Evolutionary conservation across 2,797 vertebrate genomes (phyloP).

Genomic region (Enteromius mattozi): DNA sequence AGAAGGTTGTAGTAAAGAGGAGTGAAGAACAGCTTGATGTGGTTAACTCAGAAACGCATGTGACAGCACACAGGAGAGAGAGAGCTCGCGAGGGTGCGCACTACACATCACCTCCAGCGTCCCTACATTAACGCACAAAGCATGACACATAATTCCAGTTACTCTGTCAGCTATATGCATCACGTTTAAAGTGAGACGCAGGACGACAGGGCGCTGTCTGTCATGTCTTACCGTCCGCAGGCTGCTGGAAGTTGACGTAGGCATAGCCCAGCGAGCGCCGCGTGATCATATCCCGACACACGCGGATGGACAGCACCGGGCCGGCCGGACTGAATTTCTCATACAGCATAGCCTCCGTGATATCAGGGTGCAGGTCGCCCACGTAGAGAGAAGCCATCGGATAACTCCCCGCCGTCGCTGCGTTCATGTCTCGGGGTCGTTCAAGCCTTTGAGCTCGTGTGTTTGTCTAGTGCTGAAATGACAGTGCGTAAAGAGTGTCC

Average conservation of each 20-base stretch:
- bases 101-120: slow-evolving; percentile 7
- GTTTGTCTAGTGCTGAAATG: slow-evolving; percentile 41
- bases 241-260: slow-evolving; percentile 98
- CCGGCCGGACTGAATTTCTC: slow-evolving; percentile 99
- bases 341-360: slow-evolving; percentile 98
- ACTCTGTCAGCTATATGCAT: slow-evolving; percentile 19
- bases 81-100: background rate
- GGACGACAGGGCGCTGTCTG: background rate
- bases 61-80: background rate
- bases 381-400: slow-evolving; percentile 98
- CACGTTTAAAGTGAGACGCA: slow-evolving; percentile 16
- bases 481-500: slow-evolving; percentile 37
- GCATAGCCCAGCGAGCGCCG: slow-evolving; percentile 96
- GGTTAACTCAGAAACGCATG: slow-evolving; percentile 13
- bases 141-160: slow-evolving; percentile 28
- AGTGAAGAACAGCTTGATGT: background rate
- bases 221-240: slow-evolving; percentile 88
- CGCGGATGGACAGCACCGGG: slow-evolving; percentile 95
- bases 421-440: slow-evolving; percentile 82
- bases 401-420: slow-evolving; percentile 90
- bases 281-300: slow-evolving; percentile 98
- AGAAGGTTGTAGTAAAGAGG: background rate
- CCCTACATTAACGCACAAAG: slow-evolving; percentile 10
- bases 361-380: slow-evolving; percentile 96
- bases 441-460: slow-evolving; percentile 48